Conservation (phyloP, 2,888 invertebrate genomes). For the Drosophila heteroneura region DNA sequence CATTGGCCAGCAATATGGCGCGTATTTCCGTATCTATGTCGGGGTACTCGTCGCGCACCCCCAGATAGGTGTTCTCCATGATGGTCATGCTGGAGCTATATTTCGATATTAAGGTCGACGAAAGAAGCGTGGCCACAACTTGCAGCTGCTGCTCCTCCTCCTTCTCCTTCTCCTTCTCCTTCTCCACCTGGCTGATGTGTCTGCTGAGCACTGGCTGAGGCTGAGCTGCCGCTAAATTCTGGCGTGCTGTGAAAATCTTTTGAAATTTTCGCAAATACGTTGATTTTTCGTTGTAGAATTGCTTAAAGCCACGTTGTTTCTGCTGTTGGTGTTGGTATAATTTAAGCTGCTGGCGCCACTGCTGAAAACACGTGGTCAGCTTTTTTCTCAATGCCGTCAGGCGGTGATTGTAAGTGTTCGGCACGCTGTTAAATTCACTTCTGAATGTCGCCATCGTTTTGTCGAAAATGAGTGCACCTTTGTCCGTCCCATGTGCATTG, state of each 20-base stretch:
- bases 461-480: slow-evolving; percentile 57
- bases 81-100: slow-evolving; percentile 76
- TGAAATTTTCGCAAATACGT: slow-evolving; percentile 55
- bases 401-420: slow-evolving; percentile 64
- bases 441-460: slow-evolving; percentile 77
- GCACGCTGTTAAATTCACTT: slow-evolving; percentile 80
- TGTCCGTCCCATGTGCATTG: slow-evolving; percentile 6
- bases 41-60: slow-evolving; percentile 78
- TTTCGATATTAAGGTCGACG: slow-evolving; percentile 69
- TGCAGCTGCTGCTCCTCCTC: slow-evolving; percentile 49
- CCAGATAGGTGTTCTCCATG: slow-evolving; percentile 64
- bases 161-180: too few relatives aligned
- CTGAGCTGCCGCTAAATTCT: slow-evolving; percentile 17
- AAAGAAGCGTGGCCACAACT: slow-evolving; percentile 72
- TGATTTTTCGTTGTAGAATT: slow-evolving; percentile 44
- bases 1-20: slow-evolving; percentile 81
- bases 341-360: slow-evolving; percentile 59
- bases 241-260: slow-evolving; percentile 45
- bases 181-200: slow-evolving; percentile 2
- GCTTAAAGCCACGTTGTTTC: slow-evolving; percentile 35
- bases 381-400: slow-evolving; percentile 70
- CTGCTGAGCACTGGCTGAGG: slow-evolving; percentile 7
- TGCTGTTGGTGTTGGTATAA: slow-evolving; percentile 22
- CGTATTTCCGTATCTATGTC: slow-evolving; percentile 82
- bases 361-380: slow-evolving; percentile 80